Base-by-base conservation (phyloP, 2,113 vertebrate species). In the Indri indri region DNA sequence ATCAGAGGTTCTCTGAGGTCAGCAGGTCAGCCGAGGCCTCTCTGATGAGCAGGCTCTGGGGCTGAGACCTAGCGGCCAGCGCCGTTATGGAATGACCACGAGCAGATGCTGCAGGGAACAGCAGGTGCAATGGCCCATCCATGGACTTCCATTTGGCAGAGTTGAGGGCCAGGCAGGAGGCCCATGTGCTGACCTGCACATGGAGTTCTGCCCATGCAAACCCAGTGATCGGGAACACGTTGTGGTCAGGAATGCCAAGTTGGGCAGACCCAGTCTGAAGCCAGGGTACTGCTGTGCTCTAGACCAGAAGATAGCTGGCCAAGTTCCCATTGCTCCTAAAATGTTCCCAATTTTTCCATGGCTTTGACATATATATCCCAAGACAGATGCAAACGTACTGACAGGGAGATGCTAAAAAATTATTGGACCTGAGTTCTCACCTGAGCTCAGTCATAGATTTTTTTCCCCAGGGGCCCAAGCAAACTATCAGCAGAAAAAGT, bases 51-150 rank as follows among this genome's bases (percentile, higher is more conserved):
- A n/a, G 25, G 30, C 32, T 16, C 30, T 77, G 37, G 18, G 37
- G 4, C 9, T 32, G 11, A 76, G 30, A 30, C 6, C 18, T 74
- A 22, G 63, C 52, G 22, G 22, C 66, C 66, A 27, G 17, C 42
- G 17, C 9, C 40, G 27, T 54, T 14, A 6, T 3, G 1, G 12
- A 86, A 63, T n/a, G n/a, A n/a, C 34, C 45, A 1, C 1, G 3
- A 25, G 16, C 13, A 57, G 37, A 45, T 20, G 13, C 52, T 57
- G 79, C 30, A 42, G 22, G 50, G n/a, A 47, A 92, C 42, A 63
- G 7, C 6, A n/a, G 32, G 40, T 37, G 23, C 37, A 84, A 86
- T 80, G 63, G n/a, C 27, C 76, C 54, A 52, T 17, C 7, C 11
- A 22, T 71, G 9, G n/a, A 40, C 40, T 9, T 34, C 34, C 57